A percentile compares a stretch with the other conserved stretches of the same genome.
phyloP scores from a whole-genome alignment of 2,888 invertebrate genomes.

The Hedychridium roseum region DNA sequence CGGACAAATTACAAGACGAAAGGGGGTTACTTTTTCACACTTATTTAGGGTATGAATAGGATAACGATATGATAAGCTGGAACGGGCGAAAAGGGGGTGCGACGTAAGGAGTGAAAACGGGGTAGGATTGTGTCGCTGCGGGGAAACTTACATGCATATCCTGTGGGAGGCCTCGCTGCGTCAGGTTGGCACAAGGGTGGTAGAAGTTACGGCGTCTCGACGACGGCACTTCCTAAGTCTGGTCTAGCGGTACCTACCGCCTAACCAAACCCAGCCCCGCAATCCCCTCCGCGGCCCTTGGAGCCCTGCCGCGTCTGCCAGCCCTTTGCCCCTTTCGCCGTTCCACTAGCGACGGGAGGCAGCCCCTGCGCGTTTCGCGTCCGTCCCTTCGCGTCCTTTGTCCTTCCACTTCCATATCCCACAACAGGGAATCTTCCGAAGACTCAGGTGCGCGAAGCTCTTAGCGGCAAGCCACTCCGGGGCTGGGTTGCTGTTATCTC shows the following conservation, averaged over 20 bases:
- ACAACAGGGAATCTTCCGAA: no score
- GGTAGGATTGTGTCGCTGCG: slow-evolving; percentile 47
- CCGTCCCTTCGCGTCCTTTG: no score
- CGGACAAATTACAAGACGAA: no score
- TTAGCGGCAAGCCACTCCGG: no score
- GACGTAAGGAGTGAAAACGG: slow-evolving; percentile 13
- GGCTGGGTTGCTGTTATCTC: no score
- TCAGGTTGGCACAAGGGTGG: slow-evolving; percentile 56
- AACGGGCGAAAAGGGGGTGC: slow-evolving; percentile 28
- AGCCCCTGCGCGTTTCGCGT: slow-evolving; percentile 1
- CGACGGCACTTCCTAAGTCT: slow-evolving; percentile 58
- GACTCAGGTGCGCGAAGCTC: no score
- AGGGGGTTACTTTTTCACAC: no score
- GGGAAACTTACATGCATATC: slow-evolving; percentile 54
- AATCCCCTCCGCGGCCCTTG: slow-evolving; percentile 8
- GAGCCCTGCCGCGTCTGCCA: slow-evolving; percentile 7
- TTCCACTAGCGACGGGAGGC: no score
- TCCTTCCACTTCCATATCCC: no score
- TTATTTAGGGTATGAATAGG: no score
- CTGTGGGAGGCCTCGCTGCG: slow-evolving; percentile 44
- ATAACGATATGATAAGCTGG: slow-evolving; percentile 50
- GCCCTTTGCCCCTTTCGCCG: slow-evolving; percentile 17
- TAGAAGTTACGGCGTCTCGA: slow-evolving; percentile 62
- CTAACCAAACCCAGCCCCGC: slow-evolving; percentile 28
- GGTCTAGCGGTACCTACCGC: slow-evolving; percentile 44